These are phyloP conservation scores for Sitodiplosis mosellana DNA, from an alignment of 1,140 invertebrate genomes.

Conservation along the genomic window DNA sequence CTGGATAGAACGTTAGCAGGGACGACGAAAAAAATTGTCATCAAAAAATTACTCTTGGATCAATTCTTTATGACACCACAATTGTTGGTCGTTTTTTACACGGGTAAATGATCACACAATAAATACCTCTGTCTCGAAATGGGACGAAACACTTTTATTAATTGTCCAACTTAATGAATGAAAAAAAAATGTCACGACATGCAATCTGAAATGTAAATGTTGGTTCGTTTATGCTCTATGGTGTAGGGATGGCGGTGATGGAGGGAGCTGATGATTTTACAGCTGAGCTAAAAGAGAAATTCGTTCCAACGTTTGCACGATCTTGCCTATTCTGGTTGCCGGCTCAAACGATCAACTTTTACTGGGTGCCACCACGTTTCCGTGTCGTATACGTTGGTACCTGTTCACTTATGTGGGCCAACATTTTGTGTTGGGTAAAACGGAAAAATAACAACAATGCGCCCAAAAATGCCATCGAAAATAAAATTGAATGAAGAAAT, in stretches of 20 bases:
- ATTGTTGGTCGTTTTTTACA: slow-evolving; percentile 47
- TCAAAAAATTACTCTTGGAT: slow-evolving; percentile 53
- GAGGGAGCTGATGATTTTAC: slow-evolving; percentile 45
- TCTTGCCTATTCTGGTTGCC: slow-evolving; percentile 65
- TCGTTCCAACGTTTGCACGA: slow-evolving; percentile 46
- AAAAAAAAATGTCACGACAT: neutral
- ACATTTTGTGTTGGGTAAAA: slow-evolving; percentile 58
- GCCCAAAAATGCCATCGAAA: too few species aligned
- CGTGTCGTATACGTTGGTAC: slow-evolving; percentile 52
- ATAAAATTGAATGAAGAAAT: too few species aligned
- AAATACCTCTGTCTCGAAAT: neutral
- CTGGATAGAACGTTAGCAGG: slow-evolving; percentile 49
- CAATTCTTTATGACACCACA: slow-evolving; percentile 58
- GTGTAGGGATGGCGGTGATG: slow-evolving; percentile 43
- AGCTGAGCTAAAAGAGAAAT: slow-evolving; percentile 50
- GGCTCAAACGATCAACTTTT: slow-evolving; percentile 54
- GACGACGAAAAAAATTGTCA: slow-evolving; percentile 36
- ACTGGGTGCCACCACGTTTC: slow-evolving; percentile 40
- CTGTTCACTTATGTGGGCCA: slow-evolving; percentile 56
- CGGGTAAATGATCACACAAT: slow-evolving; percentile 30
- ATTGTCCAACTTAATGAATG: neutral
- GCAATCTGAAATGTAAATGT: neutral
- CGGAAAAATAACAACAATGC: slow-evolving; percentile 23
- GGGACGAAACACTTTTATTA: neutral
- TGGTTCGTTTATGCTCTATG: neutral